Percentiles rank a stretch among this genome's conserved stretches.
These are phyloP conservation scores for Oxycera nigricornis DNA, from an alignment of 2,888 invertebrate genomes.

Conservation along the genomic window DNA sequence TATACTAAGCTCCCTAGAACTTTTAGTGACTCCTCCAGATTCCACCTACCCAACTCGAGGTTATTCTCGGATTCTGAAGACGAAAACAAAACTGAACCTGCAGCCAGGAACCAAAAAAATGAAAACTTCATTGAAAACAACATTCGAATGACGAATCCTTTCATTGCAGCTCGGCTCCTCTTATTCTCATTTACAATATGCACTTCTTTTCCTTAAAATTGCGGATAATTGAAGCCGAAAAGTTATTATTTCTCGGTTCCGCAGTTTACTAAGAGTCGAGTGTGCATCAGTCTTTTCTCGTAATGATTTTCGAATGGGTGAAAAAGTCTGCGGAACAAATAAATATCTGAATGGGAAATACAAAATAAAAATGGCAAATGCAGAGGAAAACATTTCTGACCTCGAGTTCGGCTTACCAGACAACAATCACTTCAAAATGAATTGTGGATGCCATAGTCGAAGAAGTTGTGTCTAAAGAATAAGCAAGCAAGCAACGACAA, in stretches of 20 bases:
- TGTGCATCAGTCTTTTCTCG: conserved; percentile 38
- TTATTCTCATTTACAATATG: conserved; percentile 22
- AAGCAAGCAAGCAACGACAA: too few species aligned
- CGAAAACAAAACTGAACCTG: background rate
- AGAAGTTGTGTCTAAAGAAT: too few species aligned
- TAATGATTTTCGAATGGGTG: conserved; percentile 24
- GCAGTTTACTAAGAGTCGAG: conserved; percentile 43
- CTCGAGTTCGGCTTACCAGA: conserved; percentile 33
- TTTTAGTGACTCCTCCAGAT: conserved; percentile 2
- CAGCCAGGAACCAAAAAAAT: background rate
- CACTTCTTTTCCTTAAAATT: conserved; percentile 38
- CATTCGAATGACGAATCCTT: conserved; percentile 31
- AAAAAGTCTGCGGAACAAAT: background rate
- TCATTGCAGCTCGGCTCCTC: background rate
- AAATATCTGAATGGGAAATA: conserved; percentile 9
- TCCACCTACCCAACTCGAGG: background rate
- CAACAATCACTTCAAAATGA: conserved; percentile 35
- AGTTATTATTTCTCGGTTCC: conserved; percentile 44
- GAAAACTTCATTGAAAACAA: conserved; percentile 21
- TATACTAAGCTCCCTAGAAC: background rate
- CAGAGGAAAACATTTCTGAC: conserved; percentile 8
- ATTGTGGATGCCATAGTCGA: conserved; percentile 9
- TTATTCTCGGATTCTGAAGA: background rate
- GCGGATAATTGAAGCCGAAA: conserved; percentile 45
- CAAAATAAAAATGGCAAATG: background rate